These are phyloP conservation scores for Bubo blakistoni DNA, from an alignment of 2,113 vertebrate species.

Conservation along the genomic window DNA sequence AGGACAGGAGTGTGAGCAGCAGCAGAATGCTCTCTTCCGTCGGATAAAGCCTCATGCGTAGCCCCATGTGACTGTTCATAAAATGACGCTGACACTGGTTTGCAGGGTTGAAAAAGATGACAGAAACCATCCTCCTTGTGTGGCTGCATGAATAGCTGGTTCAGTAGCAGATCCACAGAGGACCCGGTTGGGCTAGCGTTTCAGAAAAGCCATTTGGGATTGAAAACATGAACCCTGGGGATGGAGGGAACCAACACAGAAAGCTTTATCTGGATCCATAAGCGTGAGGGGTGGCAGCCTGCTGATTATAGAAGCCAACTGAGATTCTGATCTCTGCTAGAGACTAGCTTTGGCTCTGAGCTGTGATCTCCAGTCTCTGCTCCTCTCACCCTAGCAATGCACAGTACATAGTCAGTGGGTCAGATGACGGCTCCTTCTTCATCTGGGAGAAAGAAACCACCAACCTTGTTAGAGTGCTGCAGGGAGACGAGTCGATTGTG, in stretches of 20 bases:
- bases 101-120: background rate
- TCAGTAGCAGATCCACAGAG: background rate
- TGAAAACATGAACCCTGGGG: background rate
- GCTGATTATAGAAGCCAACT: background rate
- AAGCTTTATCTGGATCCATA: background rate
- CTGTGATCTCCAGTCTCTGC: background rate
- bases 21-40: background rate
- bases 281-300: background rate
- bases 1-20: background rate
- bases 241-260: background rate
- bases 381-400: constrained; percentile 82
- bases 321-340: background rate
- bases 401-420: constrained; percentile 96
- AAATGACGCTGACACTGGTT: background rate
- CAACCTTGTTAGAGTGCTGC: constrained; percentile 93
- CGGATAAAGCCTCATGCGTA: background rate
- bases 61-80: background rate
- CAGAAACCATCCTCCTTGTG: background rate
- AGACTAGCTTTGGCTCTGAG: background rate
- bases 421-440: constrained; percentile 98
- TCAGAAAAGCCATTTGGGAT: background rate
- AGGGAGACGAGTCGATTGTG: constrained; percentile 97
- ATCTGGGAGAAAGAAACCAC: constrained; percentile 99
- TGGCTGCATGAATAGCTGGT: background rate
- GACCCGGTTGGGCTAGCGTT: background rate